phyloP scores from a whole-genome alignment of 2,797 vertebrate genomes.

The Centropyge bicolor region DNA sequence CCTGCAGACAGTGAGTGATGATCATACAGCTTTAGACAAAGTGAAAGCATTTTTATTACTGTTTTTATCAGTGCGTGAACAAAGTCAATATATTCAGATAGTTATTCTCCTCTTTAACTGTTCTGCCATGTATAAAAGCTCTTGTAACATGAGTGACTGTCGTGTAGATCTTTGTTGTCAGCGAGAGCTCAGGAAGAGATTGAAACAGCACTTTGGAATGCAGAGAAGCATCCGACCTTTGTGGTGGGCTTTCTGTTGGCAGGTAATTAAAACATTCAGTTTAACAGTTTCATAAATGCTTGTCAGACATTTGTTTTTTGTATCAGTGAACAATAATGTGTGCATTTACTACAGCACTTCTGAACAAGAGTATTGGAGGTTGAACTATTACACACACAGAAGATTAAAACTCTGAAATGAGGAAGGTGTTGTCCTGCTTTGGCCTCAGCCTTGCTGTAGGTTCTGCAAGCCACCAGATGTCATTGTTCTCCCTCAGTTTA shows the following conservation, averaged over 20 bases:
- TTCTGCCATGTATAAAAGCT: neutral
- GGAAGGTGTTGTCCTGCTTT: neutral
- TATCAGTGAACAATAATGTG: neutral
- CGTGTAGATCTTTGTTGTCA: slow-evolving; percentile 83
- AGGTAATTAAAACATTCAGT: slow-evolving; percentile 80
- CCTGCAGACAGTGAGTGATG: slow-evolving; percentile 81
- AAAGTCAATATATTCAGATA: neutral
- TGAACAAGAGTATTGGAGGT: neutral
- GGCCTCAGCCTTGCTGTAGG: neutral
- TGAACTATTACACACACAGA: neutral
- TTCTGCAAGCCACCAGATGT: slow-evolving; percentile 47
- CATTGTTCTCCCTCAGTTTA: neutral
- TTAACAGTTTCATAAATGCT: neutral
- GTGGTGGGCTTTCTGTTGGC: slow-evolving; percentile 81
- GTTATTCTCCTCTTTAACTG: neutral
- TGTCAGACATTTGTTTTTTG: neutral
- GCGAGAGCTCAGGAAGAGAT: slow-evolving; percentile 72
- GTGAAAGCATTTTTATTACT: neutral
- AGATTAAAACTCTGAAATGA: neutral
- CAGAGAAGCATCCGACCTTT: slow-evolving; percentile 85
- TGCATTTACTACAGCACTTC: neutral
- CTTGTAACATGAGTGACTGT: slow-evolving; percentile 17
- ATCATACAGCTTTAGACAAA: neutral
- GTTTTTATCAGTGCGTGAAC: neutral
- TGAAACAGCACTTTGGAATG: slow-evolving; percentile 81